Conservation (phyloP, 2,888 invertebrate genomes). For the Apotomis turbidana region DNA sequence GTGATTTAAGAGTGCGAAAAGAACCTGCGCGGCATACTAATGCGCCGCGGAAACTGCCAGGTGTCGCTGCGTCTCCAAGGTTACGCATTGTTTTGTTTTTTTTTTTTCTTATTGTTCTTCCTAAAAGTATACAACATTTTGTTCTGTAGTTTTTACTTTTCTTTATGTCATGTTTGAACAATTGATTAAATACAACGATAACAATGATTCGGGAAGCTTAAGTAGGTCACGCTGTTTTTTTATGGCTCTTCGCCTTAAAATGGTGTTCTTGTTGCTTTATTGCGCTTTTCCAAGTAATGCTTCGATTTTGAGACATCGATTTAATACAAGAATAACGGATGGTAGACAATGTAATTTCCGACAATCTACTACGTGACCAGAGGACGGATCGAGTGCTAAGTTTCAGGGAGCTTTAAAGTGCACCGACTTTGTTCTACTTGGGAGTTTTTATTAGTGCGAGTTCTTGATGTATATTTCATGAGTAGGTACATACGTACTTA, state of each 20-base stretch:
- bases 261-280: not conserved
- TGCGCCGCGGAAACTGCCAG: conserved; percentile 23
- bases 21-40: conserved; percentile 22
- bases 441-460: too few species aligned
- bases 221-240: conserved; percentile 13
- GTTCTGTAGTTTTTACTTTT: not conserved
- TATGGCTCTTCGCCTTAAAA: conserved; percentile 18
- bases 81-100: conserved; percentile 15
- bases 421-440: too few species aligned
- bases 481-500: too few species aligned
- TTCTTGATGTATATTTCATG: too few species aligned
- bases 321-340: too few species aligned
- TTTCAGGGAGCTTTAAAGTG: too few species aligned
- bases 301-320: not conserved
- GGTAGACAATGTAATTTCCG: too few species aligned
- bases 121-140: not conserved
- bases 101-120: not conserved
- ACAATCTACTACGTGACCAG: not conserved
- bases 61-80: conserved; percentile 10
- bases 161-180: not conserved
- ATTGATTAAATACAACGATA: not conserved
- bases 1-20: not conserved
- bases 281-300: not conserved
- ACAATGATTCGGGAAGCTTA: not conserved
- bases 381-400: not conserved